phyloP scores from a whole-genome alignment of 2,113 vertebrate genomes.

The Sander vitreus region DNA sequence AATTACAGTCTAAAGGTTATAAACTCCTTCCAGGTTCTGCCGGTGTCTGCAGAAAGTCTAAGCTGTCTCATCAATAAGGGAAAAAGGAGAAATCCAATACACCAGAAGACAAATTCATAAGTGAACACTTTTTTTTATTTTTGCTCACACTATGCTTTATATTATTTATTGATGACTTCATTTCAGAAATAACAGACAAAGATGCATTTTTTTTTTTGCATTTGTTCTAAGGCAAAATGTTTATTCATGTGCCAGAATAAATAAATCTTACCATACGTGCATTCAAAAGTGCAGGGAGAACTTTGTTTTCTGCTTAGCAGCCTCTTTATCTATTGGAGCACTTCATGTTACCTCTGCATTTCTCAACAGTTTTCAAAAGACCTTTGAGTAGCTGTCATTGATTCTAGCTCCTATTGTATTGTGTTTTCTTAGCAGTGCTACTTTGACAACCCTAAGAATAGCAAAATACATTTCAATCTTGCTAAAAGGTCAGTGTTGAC shows the following conservation, averaged over 20 bases:
- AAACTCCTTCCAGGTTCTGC: slow-evolving; percentile 46
- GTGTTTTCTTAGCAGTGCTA: not conserved
- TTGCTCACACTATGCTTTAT: not conserved
- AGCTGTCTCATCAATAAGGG: slow-evolving; percentile 46
- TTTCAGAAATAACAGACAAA: slow-evolving; percentile 7
- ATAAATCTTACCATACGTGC: not conserved
- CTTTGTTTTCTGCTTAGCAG: not conserved
- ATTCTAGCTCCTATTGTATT: not conserved
- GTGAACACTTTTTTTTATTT: slow-evolving; percentile 23
- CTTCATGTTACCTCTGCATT: not conserved
- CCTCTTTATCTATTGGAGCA: slow-evolving; percentile 4
- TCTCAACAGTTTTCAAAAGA: not conserved
- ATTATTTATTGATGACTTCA: slow-evolving; percentile 29
- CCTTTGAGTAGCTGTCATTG: not conserved
- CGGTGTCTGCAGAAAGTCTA: slow-evolving; percentile 56
- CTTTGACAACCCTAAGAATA: not conserved
- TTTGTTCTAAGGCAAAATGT: not conserved
- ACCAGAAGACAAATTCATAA: slow-evolving; percentile 37
- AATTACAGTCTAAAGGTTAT: slow-evolving; percentile 46
- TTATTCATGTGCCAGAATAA: slow-evolving; percentile 10
- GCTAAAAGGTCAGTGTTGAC: not conserved
- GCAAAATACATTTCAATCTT: not conserved
- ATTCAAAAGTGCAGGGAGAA: not conserved
- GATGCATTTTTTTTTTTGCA: not conserved
- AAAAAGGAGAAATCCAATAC: slow-evolving; percentile 40